Conservation (phyloP, 2,797 vertebrate genomes). For the Rhinogobio ventralis region DNA sequence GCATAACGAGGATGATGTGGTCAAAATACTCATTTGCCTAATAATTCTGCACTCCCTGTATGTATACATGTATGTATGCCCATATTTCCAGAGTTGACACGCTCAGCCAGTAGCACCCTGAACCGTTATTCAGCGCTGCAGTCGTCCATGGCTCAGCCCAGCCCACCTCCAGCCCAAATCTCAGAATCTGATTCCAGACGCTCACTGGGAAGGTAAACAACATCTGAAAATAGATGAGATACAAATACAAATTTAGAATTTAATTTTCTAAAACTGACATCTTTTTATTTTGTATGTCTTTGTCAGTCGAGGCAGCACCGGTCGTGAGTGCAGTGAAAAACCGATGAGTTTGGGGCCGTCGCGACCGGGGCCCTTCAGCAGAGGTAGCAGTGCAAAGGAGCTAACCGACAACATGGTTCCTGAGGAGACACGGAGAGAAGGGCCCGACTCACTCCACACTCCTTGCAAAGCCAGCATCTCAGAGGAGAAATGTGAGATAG, state of each 20-base stretch:
- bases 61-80: not conserved
- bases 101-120: slow-evolving; percentile 86
- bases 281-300: not conserved
- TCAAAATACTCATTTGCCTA: too few species aligned
- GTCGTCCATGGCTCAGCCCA: slow-evolving; percentile 79
- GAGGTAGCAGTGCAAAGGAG: slow-evolving; percentile 87
- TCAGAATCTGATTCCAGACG: slow-evolving; percentile 88
- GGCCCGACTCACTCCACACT: slow-evolving; percentile 77
- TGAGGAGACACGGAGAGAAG: slow-evolving; percentile 86
- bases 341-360: slow-evolving; percentile 73
- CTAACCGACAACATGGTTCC: slow-evolving; percentile 82
- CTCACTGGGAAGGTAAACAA: slow-evolving; percentile 86
- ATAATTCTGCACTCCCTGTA: too few species aligned
- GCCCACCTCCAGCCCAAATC: slow-evolving; percentile 75
- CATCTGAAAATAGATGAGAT: not conserved
- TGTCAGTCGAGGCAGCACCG: slow-evolving; percentile 78
- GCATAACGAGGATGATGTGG: too few species aligned
- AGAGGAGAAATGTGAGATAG: slow-evolving; percentile 82
- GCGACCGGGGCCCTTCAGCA: slow-evolving; percentile 80
- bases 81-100: slow-evolving; percentile 83
- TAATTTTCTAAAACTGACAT: not conserved
- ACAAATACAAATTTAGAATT: not conserved
- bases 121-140: slow-evolving; percentile 96
- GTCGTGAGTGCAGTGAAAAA: slow-evolving; percentile 91
- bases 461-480: slow-evolving; percentile 76